phyloP scores from a whole-genome alignment of 2,113 vertebrate genomes.

The Poicephalus meyeri region DNA sequence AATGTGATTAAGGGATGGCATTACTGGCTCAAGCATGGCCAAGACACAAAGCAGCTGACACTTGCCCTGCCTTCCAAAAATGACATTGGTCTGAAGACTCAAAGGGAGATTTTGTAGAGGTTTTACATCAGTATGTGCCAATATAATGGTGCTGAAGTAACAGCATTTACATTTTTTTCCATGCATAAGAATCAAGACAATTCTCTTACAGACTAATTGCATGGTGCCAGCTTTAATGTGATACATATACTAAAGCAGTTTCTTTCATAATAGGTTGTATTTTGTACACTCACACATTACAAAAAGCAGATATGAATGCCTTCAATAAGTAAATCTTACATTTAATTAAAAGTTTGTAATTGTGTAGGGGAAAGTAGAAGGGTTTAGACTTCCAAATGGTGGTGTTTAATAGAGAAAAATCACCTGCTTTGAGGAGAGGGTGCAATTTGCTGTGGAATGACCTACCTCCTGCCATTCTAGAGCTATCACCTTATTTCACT shows the following conservation, averaged over 20 bases:
- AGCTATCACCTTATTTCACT: neutral
- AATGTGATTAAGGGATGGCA: neutral
- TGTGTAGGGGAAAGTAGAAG: neutral
- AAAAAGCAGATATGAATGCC: neutral
- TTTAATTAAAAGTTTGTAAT: neutral
- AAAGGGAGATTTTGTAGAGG: neutral
- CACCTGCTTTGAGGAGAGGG: neutral
- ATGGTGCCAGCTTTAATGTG: neutral
- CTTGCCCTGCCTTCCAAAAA: neutral
- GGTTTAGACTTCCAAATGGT: neutral
- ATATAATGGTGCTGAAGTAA: accelerated
- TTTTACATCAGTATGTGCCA: neutral
- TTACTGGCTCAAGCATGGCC: neutral
- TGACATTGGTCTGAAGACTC: neutral
- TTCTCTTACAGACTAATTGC: neutral
- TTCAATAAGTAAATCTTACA: neutral
- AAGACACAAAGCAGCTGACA: neutral
- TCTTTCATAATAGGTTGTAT: neutral
- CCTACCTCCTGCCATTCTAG: neutral
- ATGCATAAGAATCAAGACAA: neutral
- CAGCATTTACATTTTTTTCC: neutral
- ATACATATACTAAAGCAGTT: neutral
- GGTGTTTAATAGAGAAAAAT: neutral
- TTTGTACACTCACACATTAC: neutral
- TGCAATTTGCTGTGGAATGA: neutral